Evolutionary conservation across 2,888 invertebrate species (phyloP), one percentile per base, ranked within the genome.

Genomic region (Desoria tigrina): DNA sequence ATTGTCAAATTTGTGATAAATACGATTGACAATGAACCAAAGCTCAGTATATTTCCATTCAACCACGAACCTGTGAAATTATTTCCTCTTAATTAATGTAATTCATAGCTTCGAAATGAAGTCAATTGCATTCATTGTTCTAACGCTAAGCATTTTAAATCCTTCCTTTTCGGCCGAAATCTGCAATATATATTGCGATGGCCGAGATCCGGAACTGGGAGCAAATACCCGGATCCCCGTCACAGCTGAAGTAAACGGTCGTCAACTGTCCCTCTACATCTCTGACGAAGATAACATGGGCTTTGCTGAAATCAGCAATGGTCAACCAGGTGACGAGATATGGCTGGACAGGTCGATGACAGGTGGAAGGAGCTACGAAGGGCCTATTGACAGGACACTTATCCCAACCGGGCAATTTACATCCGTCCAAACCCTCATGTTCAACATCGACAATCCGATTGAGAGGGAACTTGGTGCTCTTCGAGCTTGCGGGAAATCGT

Each of bases 311-410:
- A 68, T 74, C 32, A 58, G 58, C 23, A 72, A 71, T 45, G 75
- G 74, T 1, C 39, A 61, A 55, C 54, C 63, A 2, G 54, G 42
- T 1, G 74, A 74, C 28, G 68, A 71, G 55, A 32, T 74, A 9
- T 75, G 75, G 75, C 2, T 75, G n/a, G 74, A 75, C 37, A 63
- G 74, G 2, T 71, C 75, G 9, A 72, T 66, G 21, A 62, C 73
- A 23, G 74, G 68, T 14, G 73, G 74, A 3, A 26, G 49, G 1
- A 45, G 55, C 2, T 74, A 73, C 73, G 55, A 67, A 2, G 65
- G 65, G 1, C 58, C 57, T 32, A 49, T 74, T 14, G 73, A 73
- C 1, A 32, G 61, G 39, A 32, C 61, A 0, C 14, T 37, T 9
- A 72, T 75, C 24, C 72, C 74, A 1, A 9, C 27, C 1, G 69